Percentiles rank a stretch among this genome's conserved stretches.
Evolutionary conservation across 2,113 vertebrate genomes (phyloP).

Genomic region (Centrocercus urophasianus): DNA sequence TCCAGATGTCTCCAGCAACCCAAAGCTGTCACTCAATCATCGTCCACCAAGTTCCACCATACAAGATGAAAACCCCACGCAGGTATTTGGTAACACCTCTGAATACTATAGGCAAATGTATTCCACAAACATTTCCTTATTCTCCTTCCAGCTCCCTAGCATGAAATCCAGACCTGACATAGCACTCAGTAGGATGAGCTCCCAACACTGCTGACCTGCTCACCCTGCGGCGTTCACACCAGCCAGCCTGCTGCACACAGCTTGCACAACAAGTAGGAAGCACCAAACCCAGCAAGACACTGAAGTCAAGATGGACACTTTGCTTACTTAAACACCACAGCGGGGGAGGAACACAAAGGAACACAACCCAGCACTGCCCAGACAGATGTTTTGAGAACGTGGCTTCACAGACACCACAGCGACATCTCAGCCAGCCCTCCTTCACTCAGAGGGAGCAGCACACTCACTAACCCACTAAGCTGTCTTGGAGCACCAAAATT

Average conservation of each 20-base stretch:
- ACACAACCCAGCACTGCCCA: neutral
- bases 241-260: neutral
- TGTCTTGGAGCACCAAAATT: neutral
- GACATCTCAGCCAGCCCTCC: neutral
- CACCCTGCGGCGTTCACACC: neutral
- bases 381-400: neutral
- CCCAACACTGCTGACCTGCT: neutral
- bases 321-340: neutral
- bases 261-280: neutral
- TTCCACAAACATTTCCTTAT: neutral
- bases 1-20: neutral
- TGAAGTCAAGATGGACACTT: conserved; percentile 28
- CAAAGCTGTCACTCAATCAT: neutral
- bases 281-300: neutral
- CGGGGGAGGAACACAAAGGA: neutral
- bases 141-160: neutral
- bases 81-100: neutral
- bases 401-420: neutral
- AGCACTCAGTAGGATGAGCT: neutral
- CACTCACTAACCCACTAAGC: neutral
- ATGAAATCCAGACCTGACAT: neutral
- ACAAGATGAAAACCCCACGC: neutral
- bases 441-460: neutral
- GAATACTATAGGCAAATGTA: neutral
- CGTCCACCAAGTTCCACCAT: neutral